Percentiles rank a stretch among this genome's conserved stretches.
Conservation (phyloP, 2,113 vertebrate genomes). For the Crotalus helleri region DNA sequence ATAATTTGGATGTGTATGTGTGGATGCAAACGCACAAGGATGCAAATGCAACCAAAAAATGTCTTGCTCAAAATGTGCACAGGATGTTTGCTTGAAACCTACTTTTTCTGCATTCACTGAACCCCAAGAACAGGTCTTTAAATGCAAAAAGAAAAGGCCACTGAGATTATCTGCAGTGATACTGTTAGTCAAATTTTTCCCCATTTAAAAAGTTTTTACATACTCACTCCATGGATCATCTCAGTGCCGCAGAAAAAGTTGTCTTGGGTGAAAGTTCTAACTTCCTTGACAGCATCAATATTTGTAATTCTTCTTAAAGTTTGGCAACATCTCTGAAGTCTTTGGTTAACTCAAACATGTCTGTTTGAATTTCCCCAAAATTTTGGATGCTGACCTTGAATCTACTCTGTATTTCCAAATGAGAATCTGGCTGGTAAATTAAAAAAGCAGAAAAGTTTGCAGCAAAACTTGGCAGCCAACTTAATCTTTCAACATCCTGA, state of each 20-base stretch:
- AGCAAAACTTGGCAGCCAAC: neutral
- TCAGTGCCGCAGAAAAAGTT: conserved; percentile 13
- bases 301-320: conserved; percentile 18
- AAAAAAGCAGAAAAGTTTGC: conserved; percentile 33
- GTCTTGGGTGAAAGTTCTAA: neutral
- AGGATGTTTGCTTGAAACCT: neutral
- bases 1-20: neutral
- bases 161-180: neutral
- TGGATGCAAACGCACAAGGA: neutral
- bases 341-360: conserved; percentile 25
- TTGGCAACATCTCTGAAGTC: conserved; percentile 24
- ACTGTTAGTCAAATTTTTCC: neutral
- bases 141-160: neutral
- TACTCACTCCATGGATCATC: neutral
- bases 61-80: neutral
- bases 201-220: neutral
- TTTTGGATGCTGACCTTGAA: conserved; percentile 17
- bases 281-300: conserved; percentile 28
- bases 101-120: neutral
- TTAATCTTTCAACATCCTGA: neutral
- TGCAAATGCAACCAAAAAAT: neutral
- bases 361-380: neutral
- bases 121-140: conserved; percentile 12
- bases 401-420: conserved; percentile 13
- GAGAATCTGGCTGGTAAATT: conserved; percentile 37